Base-by-base conservation (phyloP, 2,888 invertebrate species). In the Oscheius sp. region DNA sequence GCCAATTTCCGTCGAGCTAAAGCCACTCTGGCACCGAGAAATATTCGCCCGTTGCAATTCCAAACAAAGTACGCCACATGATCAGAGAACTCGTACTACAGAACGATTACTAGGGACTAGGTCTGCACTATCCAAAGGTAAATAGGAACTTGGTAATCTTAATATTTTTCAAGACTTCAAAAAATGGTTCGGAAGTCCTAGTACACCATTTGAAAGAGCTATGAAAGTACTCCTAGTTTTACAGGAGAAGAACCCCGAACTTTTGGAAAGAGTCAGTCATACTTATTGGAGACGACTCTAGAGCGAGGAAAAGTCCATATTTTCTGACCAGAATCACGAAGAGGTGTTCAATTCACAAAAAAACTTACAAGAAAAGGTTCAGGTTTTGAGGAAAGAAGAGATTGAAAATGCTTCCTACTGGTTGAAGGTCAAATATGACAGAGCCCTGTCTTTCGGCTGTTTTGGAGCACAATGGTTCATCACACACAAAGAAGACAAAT, bases 21-120 rank as follows among this genome's bases (percentile, higher is more conserved):
- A 89, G 63, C 91, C 91, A n/a, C 89, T 90, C 70, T 89, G 89
- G 68, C 85, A 91, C 9, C 89, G 89, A 60, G 90, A 89, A 48
- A 83, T 91, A 13, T 90, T 91, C 91, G 1, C 91, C 91, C 2
- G 89, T 86, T 4, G 79, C 89, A 57, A 88, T 90, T 2, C 88
- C 90, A 21, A 86, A 81, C 59, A 90, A 90, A 79, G 89, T 83
- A 4, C 53, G 75, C 2, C 90, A 91, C 80, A 88, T 90, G 89
- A 32, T 73, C 3, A 76, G 83, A 50, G 91, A 91, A 76, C 71
- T 91, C 9, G 68, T 78, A 29, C 79, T 89, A 73, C 82, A 88
- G 29, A 81, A 84, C 11, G 82, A 87, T 50, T 90, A 89, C 79
- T 90, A 87, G 84, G 80, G 88, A 59, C 83, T 91, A 11, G 89